Evolutionary conservation across 2,888 invertebrate genomes (phyloP), one percentile per base, ranked within the genome.

Genomic region (Campoplex capitator): DNA sequence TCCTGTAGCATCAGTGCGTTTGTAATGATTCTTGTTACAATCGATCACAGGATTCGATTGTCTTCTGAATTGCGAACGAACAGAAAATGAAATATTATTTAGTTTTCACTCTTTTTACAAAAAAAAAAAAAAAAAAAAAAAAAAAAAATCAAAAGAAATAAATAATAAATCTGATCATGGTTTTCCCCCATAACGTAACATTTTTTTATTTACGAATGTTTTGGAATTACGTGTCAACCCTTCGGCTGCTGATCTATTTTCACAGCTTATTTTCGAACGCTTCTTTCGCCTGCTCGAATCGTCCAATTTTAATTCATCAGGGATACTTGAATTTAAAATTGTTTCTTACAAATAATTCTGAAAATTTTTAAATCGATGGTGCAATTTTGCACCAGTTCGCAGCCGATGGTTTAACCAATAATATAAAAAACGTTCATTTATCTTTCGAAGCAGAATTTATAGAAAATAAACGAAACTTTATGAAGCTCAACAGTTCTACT

Each of bases 11-110:
- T 90, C 90, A 82, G 87, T 70, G 8, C 88, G 73, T 35, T 85
- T 80, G 83, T 88, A 89, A 83, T 89, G 91, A 77, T 42, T 90
- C 70, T 88, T 68, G 56, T 83, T 23, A 18, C 84, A 62, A 42
- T 92, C 92, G 68, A 80, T 86, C 79, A 89, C 51, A 38, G 89
- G 79, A 74, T 79, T 90, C 9, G 84, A 81, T 74, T 81, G 84
- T 88, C 85, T 88, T 79, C 90, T 89, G 68, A 45, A 32, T 67
- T 13, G 54, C 51, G n/a, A n/a, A 23, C 13, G 35, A 71, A 45
- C 7, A 54, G 8, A 68, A 13, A 16, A 73, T n/a, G 28, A 68
- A 80, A 35, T 7, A 13, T 18, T 32, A 16, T 73, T 73, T 35
- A 73, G 13, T 58, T 35, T 32, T 16, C 7, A 62, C 32, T 32